Evolutionary conservation across 2,797 vertebrate genomes (phyloP).

Genomic region (Coregonus sp.): DNA sequence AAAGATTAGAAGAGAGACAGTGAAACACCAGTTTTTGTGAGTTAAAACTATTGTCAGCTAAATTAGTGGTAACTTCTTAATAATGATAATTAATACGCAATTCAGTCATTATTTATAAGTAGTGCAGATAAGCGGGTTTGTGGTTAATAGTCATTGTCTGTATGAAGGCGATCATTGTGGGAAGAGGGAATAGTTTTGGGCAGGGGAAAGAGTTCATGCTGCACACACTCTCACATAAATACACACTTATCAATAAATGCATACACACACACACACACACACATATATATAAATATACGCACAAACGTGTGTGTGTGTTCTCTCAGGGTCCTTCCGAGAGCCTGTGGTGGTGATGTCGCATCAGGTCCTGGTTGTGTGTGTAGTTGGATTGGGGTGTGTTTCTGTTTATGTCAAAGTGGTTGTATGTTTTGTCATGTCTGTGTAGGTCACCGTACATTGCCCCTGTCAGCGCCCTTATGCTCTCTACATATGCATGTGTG

Average conservation of each 20-base stretch:
- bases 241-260: background rate
- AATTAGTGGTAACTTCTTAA: background rate
- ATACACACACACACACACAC: constrained; percentile 5
- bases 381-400: background rate
- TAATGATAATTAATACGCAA: background rate
- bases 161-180: background rate
- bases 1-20: background rate
- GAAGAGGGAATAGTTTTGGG: background rate
- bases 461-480: constrained; percentile 66
- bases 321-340: constrained; percentile 63
- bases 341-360: constrained; percentile 39
- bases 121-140: background rate
- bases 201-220: background rate
- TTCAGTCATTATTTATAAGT: background rate
- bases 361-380: constrained; percentile 46
- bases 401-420: background rate
- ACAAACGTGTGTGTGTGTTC: no score
- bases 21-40: background rate
- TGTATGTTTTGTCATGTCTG: background rate
- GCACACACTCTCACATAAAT: constrained; percentile 8
- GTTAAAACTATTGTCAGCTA: background rate
- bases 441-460: constrained; percentile 65
- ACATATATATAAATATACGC: background rate
- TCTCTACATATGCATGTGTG: constrained; percentile 39
- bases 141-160: background rate